Conservation (phyloP, 2,888 invertebrate species). For the Dendrolimus pini region DNA sequence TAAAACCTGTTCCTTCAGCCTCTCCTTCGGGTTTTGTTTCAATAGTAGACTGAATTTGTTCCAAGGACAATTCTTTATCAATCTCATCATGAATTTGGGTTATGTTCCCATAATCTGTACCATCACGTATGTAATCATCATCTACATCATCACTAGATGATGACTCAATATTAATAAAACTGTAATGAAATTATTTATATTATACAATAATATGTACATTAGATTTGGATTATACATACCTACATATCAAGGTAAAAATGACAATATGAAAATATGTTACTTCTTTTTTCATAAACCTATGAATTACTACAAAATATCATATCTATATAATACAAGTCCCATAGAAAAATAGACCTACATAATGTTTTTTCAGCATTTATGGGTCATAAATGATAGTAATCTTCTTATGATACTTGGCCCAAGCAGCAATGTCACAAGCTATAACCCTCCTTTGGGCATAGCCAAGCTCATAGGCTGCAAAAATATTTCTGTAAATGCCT, state of each 20-base stretch:
- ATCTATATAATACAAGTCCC: background rate
- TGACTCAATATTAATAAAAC: conserved; percentile 82
- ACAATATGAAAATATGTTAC: too few relatives aligned
- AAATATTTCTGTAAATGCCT: too few relatives aligned
- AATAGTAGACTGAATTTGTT: background rate
- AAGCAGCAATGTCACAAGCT: too few relatives aligned
- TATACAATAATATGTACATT: background rate
- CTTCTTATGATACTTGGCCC: too few relatives aligned
- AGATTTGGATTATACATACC: background rate
- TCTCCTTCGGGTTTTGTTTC: conserved; percentile 29
- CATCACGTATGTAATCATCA: conserved; percentile 63
- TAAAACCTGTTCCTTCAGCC: conserved; percentile 47
- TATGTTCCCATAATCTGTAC: conserved; percentile 65
- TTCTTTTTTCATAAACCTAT: too few relatives aligned
- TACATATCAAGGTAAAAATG: too few relatives aligned
- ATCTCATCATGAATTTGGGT: conserved; percentile 45
- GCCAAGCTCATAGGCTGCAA: too few relatives aligned
- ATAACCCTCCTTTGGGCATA: too few relatives aligned
- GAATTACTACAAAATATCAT: background rate
- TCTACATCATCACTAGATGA: conserved; percentile 79
- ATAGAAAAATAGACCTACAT: background rate
- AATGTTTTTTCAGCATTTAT: background rate
- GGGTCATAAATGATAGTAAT: too few relatives aligned
- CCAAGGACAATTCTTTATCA: conserved; percentile 22
- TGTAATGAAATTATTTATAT: conserved; percentile 27